A percentile compares a stretch with the other conserved stretches of the same genome.
Evolutionary conservation across 2,113 vertebrate species (phyloP).

Genomic region (Dicrurus megarhynchus): DNA sequence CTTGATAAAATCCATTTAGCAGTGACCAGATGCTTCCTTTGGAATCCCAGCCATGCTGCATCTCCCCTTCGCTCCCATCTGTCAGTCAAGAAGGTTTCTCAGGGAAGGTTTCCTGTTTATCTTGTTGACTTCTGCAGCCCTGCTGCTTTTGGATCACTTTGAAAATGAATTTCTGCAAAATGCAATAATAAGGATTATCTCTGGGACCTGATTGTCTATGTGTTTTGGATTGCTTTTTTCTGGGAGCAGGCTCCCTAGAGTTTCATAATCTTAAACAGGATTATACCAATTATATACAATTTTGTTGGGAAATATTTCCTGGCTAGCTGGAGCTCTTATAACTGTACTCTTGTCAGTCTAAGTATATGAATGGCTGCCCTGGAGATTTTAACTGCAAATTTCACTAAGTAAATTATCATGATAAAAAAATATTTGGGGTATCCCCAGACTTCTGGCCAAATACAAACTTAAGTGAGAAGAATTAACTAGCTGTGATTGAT

Average conservation of each 20-base stretch:
- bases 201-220: background rate
- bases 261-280: background rate
- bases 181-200: background rate
- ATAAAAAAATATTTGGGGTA: background rate
- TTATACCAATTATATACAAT: background rate
- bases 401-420: background rate
- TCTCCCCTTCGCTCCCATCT: background rate
- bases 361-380: background rate
- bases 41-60: background rate
- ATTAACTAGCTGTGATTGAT: background rate
- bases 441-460: background rate
- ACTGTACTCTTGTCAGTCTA: background rate
- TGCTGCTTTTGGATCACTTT: background rate
- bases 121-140: background rate
- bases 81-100: background rate
- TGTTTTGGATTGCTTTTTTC: background rate
- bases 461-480: background rate
- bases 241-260: background rate
- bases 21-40: background rate
- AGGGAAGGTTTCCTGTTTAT: background rate
- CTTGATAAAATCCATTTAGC: conserved; percentile 35
- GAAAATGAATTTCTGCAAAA: background rate
- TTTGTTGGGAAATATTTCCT: background rate
- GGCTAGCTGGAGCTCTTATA: background rate
- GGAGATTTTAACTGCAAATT: background rate